Conservation (phyloP, 2,797 vertebrate genomes). For the Dermochelys coriacea region DNA sequence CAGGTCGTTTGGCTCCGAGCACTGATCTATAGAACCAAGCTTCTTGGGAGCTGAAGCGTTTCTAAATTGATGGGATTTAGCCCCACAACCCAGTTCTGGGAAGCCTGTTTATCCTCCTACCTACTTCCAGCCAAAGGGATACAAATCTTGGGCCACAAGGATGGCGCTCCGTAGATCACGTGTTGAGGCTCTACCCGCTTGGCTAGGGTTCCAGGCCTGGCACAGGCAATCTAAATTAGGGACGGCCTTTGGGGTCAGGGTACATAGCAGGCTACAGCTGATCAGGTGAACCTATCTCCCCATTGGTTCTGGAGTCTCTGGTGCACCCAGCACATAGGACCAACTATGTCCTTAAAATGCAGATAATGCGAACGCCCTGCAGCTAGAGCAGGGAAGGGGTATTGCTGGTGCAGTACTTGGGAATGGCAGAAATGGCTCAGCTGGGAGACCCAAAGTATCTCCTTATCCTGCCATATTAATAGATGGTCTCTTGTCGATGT, state of each 20-base stretch:
- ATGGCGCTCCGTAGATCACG: not conserved
- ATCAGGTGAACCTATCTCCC: not conserved
- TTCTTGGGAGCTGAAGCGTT: not conserved
- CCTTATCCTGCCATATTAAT: not conserved
- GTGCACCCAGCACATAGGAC: not conserved
- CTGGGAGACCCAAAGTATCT: not conserved
- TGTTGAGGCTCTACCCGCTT: not conserved
- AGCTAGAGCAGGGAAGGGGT: not conserved
- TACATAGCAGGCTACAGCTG: not conserved
- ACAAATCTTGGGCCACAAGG: too few relatives aligned
- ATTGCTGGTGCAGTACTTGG: not conserved
- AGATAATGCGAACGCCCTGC: not conserved
- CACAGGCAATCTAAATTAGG: not conserved
- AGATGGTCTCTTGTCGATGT: not conserved
- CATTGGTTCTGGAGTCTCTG: not conserved
- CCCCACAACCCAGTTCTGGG: not conserved
- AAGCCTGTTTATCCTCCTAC: not conserved
- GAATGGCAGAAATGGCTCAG: not conserved
- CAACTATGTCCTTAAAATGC: not conserved
- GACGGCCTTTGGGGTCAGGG: not conserved
- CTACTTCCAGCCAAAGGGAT: not conserved
- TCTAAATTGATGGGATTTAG: not conserved
- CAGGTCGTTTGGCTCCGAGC: accelerated
- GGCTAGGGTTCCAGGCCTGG: not conserved
- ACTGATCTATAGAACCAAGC: not conserved